Base-by-base conservation (phyloP, 2,113 vertebrate genomes). In the Neogale vison region DNA sequence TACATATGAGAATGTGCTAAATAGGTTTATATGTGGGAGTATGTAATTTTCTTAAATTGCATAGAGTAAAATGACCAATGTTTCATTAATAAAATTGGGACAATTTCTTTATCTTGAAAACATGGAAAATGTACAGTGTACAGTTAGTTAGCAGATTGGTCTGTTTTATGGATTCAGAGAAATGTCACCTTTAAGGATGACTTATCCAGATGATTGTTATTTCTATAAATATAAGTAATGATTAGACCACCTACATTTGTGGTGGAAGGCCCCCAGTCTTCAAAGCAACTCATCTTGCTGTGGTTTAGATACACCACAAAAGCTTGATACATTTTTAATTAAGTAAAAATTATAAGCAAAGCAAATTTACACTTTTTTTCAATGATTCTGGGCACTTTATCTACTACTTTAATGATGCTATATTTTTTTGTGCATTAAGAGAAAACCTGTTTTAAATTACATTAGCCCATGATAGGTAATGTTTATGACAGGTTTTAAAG, bases 401-500 rank as follows among this genome's bases (percentile, higher is more conserved):
- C 34, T 12, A 50, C 72, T 6, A 31, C 20, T 65, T 95, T 34
- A 72, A 52, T 39, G 42, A 47, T 77, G 24, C 20, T 90, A 15
- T 72, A 31, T 86, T 86, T 86, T 52, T 86, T 47, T 69, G 24
- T 45, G 47, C 6, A 34, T 63, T 13, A 86, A 82, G 65, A 76
- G 71, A 92, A 96, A 93, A 79, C 8, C 79, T 89, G 71, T n/a
- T 71, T 77, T 55, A 93, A 77, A 71, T 63, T 69, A 91, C 34
- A 55, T 77, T 74, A 86, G 57, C 18, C 86, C 36, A 59, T 81
- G 67, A 67, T 23, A 92, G 39, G 81, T 76, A 34, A 36, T 55
- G n/a, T 71, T 61, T 69, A 36, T 86, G 47, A 59, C 17, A 92
- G 34, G 21, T 76, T 97, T 94, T n/a, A 97, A 96, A 92, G n/a